Base-by-base conservation (phyloP, 2,113 vertebrate species). In the Hippopotamus amphibius region DNA sequence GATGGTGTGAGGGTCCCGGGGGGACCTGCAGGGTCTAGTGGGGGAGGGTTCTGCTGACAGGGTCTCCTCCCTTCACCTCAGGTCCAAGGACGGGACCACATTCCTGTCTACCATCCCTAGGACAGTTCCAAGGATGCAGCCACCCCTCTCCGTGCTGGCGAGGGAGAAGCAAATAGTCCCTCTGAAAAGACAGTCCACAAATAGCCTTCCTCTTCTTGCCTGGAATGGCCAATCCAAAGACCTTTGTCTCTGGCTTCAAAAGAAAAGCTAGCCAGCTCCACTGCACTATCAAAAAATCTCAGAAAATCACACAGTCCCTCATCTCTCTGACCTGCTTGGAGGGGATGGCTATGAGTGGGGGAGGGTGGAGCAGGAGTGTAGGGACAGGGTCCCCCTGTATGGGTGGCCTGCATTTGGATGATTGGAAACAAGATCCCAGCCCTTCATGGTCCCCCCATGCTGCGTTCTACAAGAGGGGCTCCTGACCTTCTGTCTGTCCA, bases 1-100 rank as follows among this genome's bases (percentile, higher is more conserved):
- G 99, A 72, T 99, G 99, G 99, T 99, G 99, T 99, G 98, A 99
- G 99, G 99, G 94, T 82, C 74, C 82, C 11, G 0, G 81, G 90
- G 53, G 50, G 13, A 57, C 33, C 69, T 2, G 30, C 7, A n/a
- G 68, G 80, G 79, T 37, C 61, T n/a, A 0, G 5, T 26, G 12
- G 87, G 46, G 46, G 83, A 24, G 61, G 26, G 2, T 7, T 5
- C 48, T 19, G 6, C 9, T 9, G n/a, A 69, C 57, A 14, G 41
- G 33, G 48, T 57, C 77, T 12, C 16, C 10, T 21, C 59, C 48
- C 41, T 68, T n/a, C 17, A 46, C 33, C 82, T 69, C 4, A 48
- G 82, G 22, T 79, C 53, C 15, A 19, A 82, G 76, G 84, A 22
- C 8, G 2, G 53, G 65, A 26, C 3, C 63, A 6, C 12, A 43